Evolutionary conservation across 2,113 vertebrate species (phyloP).

Genomic region (Hystrix brachyura): DNA sequence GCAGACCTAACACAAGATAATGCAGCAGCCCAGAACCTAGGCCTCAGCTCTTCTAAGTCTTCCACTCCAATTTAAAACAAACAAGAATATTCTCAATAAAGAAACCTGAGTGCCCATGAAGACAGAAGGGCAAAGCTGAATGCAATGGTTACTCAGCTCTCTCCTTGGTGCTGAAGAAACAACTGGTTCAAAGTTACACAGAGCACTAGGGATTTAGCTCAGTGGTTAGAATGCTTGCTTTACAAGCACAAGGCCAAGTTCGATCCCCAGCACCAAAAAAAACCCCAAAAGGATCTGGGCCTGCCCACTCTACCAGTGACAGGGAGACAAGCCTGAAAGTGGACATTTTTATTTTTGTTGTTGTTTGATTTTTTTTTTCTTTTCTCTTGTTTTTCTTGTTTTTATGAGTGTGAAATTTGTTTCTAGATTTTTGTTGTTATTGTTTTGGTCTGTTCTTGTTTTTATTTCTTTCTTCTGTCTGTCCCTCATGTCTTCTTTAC

Average conservation of each 20-base stretch:
- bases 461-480: too few relatives aligned
- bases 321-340: too few relatives aligned
- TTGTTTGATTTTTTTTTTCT: too few relatives aligned
- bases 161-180: background rate
- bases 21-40: background rate
- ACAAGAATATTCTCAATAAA: background rate
- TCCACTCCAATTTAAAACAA: background rate
- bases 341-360: too few relatives aligned
- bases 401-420: too few relatives aligned
- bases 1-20: slow-evolving; percentile 21
- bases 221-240: background rate
- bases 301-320: too few relatives aligned
- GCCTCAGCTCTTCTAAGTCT: background rate
- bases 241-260: background rate
- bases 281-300: background rate
- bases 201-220: background rate
- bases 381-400: too few relatives aligned
- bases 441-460: too few relatives aligned
- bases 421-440: too few relatives aligned
- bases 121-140: background rate
- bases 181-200: background rate
- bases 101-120: background rate
- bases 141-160: background rate
- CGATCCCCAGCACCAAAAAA: background rate
- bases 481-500: too few relatives aligned